phyloP scores from a whole-genome alignment of 2,888 invertebrate genomes.

The Ormyrus labotus region DNA sequence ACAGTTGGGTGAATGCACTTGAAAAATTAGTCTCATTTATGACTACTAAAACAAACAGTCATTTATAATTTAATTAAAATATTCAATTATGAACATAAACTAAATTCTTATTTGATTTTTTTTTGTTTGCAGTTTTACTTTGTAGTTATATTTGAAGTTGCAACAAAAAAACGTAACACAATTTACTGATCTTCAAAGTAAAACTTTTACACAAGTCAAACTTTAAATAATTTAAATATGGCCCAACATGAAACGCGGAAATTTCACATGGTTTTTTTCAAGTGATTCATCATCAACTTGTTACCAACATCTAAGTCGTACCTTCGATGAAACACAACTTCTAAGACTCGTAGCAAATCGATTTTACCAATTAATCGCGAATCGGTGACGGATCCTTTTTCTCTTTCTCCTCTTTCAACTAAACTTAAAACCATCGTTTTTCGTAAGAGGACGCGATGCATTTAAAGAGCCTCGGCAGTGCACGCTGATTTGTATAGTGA shows the following conservation, averaged over 20 bases:
- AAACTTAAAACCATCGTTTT: conserved; percentile 39
- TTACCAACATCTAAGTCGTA: conserved; percentile 11
- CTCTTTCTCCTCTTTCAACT: background rate
- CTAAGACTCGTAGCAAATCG: background rate
- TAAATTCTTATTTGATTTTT: too few species aligned
- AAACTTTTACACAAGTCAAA: conserved; percentile 40
- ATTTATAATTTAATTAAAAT: too few species aligned
- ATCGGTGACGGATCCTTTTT: conserved; percentile 20
- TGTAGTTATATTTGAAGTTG: too few species aligned
- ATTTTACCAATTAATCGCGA: conserved; percentile 11
- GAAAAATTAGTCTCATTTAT: too few species aligned
- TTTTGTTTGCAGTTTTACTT: too few species aligned
- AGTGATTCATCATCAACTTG: conserved; percentile 36
- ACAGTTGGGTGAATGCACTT: too few species aligned
- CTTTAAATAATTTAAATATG: conserved; percentile 36
- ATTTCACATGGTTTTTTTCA: conserved; percentile 37
- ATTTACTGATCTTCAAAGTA: conserved; percentile 29
- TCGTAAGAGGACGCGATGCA: conserved; percentile 51
- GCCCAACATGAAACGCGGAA: conserved; percentile 22
- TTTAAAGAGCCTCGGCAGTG: conserved; percentile 69
- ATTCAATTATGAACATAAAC: too few species aligned
- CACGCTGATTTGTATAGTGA: conserved; percentile 61
- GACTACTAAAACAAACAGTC: too few species aligned
- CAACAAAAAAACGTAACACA: too few species aligned
- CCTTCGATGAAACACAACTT: conserved; percentile 39